A percentile compares a stretch with the other conserved stretches of the same genome.
Evolutionary conservation across 2,113 vertebrate genomes (phyloP).

Genomic region (Vombatus ursinus): DNA sequence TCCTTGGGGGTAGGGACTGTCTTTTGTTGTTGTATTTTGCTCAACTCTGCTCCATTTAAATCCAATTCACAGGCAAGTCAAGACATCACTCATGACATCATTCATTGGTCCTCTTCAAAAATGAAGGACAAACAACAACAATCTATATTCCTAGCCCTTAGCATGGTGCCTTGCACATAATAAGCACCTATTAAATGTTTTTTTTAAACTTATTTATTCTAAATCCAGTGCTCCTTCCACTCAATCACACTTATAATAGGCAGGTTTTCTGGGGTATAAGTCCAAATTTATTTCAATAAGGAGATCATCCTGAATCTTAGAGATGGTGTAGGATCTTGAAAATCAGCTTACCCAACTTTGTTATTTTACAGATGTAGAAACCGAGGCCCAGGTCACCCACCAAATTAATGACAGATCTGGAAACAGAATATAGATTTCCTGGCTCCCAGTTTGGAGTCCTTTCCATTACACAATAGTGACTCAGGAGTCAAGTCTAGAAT

Average conservation of each 20-base stretch:
- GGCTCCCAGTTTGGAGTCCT: background rate
- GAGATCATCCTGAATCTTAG: background rate
- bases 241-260: background rate
- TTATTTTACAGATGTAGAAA: background rate
- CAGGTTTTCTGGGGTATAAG: background rate
- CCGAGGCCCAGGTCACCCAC: background rate
- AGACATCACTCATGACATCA: background rate
- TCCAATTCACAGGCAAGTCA: background rate
- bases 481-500: background rate
- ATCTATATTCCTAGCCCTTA: background rate
- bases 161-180: background rate
- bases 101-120: background rate
- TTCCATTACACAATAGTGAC: background rate
- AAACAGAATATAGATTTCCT: background rate
- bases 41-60: background rate
- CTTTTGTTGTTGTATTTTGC: background rate
- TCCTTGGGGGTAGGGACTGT: background rate
- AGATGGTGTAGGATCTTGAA: background rate
- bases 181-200: background rate
- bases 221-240: background rate
- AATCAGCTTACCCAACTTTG: background rate
- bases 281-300: background rate
- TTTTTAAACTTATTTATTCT: background rate
- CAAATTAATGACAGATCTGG: background rate
- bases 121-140: background rate